These are phyloP conservation scores for Paratilapia polleni DNA, from an alignment of 2,113 vertebrate species.

Conservation along the genomic window DNA sequence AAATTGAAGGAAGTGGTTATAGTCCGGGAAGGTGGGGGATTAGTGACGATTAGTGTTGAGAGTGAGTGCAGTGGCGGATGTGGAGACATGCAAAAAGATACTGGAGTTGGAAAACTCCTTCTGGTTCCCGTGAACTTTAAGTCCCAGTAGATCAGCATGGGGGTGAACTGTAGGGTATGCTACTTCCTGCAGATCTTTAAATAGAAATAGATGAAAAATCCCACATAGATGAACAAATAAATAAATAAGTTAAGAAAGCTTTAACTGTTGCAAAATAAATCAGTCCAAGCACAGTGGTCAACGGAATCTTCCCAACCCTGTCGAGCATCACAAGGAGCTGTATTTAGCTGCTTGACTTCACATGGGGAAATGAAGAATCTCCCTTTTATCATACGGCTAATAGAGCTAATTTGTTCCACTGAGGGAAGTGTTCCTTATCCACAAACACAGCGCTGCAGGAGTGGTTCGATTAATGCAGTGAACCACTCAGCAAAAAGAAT, in stretches of 20 bases:
- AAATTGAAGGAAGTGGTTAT: constrained; percentile 7
- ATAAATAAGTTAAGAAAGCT: background rate
- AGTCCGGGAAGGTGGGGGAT: background rate
- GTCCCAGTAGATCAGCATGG: constrained; percentile 44
- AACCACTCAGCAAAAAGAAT: constrained; percentile 63
- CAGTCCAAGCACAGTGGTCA: constrained; percentile 33
- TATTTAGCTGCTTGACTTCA: constrained; percentile 59
- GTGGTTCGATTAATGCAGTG: constrained; percentile 62
- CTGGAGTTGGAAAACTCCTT: constrained; percentile 40
- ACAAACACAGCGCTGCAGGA: constrained; percentile 67
- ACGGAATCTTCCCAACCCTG: constrained; percentile 18
- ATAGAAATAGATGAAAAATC: constrained; percentile 67
- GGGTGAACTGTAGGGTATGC: constrained; percentile 60
- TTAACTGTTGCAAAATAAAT: constrained; percentile 39
- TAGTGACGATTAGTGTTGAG: constrained; percentile 28
- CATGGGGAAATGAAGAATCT: constrained; percentile 57
- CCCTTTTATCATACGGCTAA: constrained; percentile 69
- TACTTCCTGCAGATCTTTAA: constrained; percentile 69
- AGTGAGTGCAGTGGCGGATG: constrained; percentile 30
- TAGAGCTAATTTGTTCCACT: constrained; percentile 76
- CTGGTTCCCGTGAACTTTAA: constrained; percentile 74
- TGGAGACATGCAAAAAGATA: constrained; percentile 43
- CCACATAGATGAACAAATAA: constrained; percentile 13
- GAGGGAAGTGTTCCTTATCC: constrained; percentile 67
- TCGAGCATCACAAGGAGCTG: constrained; percentile 22